A percentile compares a stretch with the other conserved stretches of the same genome.
phyloP scores from a whole-genome alignment of 2,888 invertebrate species.

The Acholoe squamosa region DNA sequence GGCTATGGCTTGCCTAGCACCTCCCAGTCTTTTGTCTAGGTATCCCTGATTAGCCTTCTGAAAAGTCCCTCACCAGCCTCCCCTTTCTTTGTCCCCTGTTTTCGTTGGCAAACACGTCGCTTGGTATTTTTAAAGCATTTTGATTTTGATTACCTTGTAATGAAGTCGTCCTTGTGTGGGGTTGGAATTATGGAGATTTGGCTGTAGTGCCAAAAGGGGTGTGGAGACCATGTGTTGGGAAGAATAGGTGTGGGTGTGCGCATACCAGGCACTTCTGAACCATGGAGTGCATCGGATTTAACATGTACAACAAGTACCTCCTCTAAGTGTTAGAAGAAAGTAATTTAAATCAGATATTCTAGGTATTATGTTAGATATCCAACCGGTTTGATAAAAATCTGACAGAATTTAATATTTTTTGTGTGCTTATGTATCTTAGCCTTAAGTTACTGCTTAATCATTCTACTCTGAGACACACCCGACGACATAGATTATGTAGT shows the following conservation, averaged over 20 bases:
- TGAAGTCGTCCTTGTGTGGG: neutral
- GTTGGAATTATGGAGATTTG: neutral
- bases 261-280: neutral
- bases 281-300: neutral
- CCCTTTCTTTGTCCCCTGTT: neutral
- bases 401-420: too few relatives aligned
- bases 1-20: neutral
- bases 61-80: neutral
- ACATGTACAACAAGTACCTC: neutral
- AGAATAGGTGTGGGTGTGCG: too few relatives aligned
- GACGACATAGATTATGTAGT: too few relatives aligned
- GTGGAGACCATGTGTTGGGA: neutral
- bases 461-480: too few relatives aligned
- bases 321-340: too few relatives aligned
- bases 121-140: neutral
- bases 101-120: neutral
- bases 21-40: neutral
- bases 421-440: too few relatives aligned
- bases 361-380: too few relatives aligned
- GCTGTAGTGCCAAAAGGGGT: neutral
- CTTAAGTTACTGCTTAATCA: too few relatives aligned
- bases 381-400: too few relatives aligned
- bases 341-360: too few relatives aligned
- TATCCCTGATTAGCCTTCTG: neutral
- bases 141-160: constrained; percentile 29